These are phyloP conservation scores for Caerostris extrusa DNA, from an alignment of 1,140 invertebrate species.

Conservation along the genomic window DNA sequence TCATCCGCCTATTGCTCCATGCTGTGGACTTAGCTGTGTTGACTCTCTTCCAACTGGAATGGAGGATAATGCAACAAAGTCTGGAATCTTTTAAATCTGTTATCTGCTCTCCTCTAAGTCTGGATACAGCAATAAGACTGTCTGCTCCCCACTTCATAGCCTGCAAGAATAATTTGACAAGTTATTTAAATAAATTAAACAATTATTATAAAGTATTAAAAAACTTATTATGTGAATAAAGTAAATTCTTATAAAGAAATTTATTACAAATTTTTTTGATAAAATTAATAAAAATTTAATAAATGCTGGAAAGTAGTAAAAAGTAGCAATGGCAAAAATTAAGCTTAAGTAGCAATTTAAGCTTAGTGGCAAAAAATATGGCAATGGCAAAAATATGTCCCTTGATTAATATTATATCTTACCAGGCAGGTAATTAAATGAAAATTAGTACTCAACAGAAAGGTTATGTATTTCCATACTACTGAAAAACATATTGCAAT, in stretches of 20 bases:
- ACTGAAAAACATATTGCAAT: no score
- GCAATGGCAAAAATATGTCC: no score
- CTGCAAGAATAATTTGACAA: constrained; percentile 80
- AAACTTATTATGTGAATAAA: neutral
- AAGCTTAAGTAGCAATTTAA: no score
- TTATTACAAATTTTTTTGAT: neutral
- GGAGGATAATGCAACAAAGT: constrained; percentile 81
- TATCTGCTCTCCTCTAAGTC: constrained; percentile 85
- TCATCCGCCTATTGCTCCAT: neutral
- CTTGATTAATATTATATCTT: no score
- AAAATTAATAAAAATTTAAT: no score
- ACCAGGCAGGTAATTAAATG: no score
- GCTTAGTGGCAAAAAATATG: no score
- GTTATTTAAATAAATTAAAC: neutral
- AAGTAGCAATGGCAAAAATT: no score
- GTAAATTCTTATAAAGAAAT: neutral
- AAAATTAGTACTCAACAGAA: no score
- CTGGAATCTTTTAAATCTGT: constrained; percentile 86
- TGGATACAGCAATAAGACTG: constrained; percentile 87
- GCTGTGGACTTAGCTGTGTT: neutral
- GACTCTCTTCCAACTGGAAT: constrained; percentile 71
- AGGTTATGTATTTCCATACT: no score
- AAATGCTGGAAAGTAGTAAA: no score
- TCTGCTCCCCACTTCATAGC: constrained; percentile 86
- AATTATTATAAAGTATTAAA: neutral